Base-by-base conservation (phyloP, 2,888 invertebrate species). In the Celastrina argiolus region DNA sequence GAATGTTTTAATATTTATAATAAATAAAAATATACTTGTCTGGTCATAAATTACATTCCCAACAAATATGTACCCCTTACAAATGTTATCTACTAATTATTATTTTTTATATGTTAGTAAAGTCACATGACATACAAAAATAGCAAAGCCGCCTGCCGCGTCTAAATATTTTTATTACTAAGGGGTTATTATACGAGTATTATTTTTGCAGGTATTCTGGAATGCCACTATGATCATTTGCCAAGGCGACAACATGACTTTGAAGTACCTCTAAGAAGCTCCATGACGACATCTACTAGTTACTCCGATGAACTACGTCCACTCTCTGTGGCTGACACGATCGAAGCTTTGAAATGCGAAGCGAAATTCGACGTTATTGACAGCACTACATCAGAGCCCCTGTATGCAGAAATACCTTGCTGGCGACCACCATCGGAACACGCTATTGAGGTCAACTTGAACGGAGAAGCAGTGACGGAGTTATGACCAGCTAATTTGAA, bases 401-500 rank as follows among this genome's bases (percentile, higher is more conserved):
- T 94, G 28, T 94, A 94, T 75, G 94, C 94, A 69, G 94, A 94
- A 83, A 94, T 94, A 69, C 94, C 94, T 59, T 88, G 85, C 71
- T 91, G 88, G 89, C 77, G 86, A 75, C 88, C 91, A 39, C 86
- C 87, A 28, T 88, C 88, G n/a, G 89, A 88, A 74, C 87, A 88
- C 71, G 88, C 90, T 1, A 79, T 87, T 69, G 91, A 87, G 79
- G 80, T 91, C 22, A 89, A 88, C 71, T 69, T 83, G 39, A 89
- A 88, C 69, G 91, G 89, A 14, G 92, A 92, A 81, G 92, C 91
- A 4, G 84, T 92, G 2, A 92, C 92, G 1, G 92, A 92, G 76
- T 90, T 92, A 89, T 91, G 88, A 89, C 81, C 72, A 69, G 39
- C 26, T 36, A 4, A 63, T 63, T 51, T 28, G 65, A 64, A 36